Base-by-base conservation (phyloP, 2,113 vertebrate genomes). In the Petrocephalus zakoni region DNA sequence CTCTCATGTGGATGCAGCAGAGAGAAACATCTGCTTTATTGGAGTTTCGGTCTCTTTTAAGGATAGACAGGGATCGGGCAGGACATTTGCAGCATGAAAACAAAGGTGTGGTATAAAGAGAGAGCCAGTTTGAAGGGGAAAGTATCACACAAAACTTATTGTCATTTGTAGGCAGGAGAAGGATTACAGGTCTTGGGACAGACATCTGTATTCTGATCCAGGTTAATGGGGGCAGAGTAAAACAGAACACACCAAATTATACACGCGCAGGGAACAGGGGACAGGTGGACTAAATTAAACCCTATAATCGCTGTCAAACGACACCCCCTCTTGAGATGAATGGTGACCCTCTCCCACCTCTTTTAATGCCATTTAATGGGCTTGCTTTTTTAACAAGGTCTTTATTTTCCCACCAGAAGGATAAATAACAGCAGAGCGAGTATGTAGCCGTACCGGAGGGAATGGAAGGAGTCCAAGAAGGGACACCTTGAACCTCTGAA, bases 401-500 rank as follows among this genome's bases (percentile, higher is more conserved):
- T 19, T 49, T 47, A 75, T 37, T 83, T 47, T 51, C 42, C 37
- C 19, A 37, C 29, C 46, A 19, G n/a, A 87, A 72, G 13, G 68
- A 87, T 61, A 83, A 51, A 83, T 83, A 49, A 83, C 13, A 86
- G 85, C 85, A 42, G 85, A 86, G 37, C 21, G 53, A 37, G 19
- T 56, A 46, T 42, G 5, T 13, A 46, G 52, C 19, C 29, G 19
- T 25, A 42, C 29, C 7, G 4, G 29, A 37, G 55, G 15, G 21
- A 56, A 61, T 58, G 55, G 29, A 53, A 46, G 29, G 53, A 37
- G 25, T 53, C 55, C 29, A 25, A 17, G 85, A 55, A 87, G 6
- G 55, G 52, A 87, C 85, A 87, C 85, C 55, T 87, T 56, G 52
- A 87, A 46, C 29, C 55, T 11, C 29, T 87, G n/a, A 87, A 8